Evolutionary conservation across 2,113 vertebrate species (phyloP).

Genomic region (Malurus cyaneus): DNA sequence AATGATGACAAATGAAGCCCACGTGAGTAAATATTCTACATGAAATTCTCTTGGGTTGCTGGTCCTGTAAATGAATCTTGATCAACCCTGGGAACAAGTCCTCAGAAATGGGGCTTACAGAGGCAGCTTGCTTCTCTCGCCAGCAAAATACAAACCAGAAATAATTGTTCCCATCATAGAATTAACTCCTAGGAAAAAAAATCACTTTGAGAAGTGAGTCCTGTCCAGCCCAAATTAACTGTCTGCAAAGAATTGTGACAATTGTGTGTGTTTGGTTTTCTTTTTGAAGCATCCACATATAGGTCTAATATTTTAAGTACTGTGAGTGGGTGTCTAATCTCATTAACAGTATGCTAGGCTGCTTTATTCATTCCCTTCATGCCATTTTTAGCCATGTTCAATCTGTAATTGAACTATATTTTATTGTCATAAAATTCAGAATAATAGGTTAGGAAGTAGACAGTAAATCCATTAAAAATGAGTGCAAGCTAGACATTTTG

Average conservation of each 20-base stretch:
- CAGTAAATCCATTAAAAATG: neutral
- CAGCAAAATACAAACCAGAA: neutral
- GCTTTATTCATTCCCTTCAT: neutral
- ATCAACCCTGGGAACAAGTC: neutral
- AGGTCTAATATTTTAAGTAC: neutral
- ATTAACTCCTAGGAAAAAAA: neutral
- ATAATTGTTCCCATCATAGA: neutral
- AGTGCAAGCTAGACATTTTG: neutral
- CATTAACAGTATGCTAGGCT: neutral
- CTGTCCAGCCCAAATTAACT: neutral
- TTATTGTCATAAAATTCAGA: neutral
- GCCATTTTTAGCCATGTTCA: neutral
- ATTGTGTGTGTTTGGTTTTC: neutral
- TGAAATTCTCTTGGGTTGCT: neutral
- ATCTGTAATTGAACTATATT: neutral
- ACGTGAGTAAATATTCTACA: neutral
- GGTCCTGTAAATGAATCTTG: neutral
- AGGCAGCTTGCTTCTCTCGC: neutral
- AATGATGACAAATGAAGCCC: neutral
- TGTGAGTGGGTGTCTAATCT: neutral
- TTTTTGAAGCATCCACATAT: neutral
- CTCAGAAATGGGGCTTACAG: neutral
- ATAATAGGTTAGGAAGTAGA: neutral
- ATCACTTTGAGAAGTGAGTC: neutral
- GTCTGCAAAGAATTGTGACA: fast-evolving